A percentile compares a stretch with the other conserved stretches of the same genome.
Evolutionary conservation across 2,888 invertebrate genomes (phyloP).

Genomic region (Girardia tigrina): DNA sequence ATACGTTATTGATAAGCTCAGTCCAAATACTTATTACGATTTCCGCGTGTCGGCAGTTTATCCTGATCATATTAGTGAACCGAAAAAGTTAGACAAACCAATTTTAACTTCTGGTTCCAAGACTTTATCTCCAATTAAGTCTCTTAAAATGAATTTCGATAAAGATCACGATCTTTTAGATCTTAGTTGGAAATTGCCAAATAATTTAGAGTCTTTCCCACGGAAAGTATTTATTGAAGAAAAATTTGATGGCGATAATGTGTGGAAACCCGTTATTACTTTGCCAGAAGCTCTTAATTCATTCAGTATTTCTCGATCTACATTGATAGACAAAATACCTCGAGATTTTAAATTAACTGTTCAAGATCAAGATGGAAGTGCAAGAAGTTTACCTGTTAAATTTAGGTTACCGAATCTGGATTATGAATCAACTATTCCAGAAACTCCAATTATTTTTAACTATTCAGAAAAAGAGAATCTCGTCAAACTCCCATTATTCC

Average conservation of each 20-base stretch:
- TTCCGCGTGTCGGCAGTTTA: conserved; percentile 35
- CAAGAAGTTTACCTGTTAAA: background rate
- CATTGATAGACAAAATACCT: background rate
- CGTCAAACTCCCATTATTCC: no score
- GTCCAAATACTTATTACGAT: conserved; percentile 27
- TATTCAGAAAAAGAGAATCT: no score
- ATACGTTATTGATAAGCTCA: conserved; percentile 24
- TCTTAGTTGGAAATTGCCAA: conserved; percentile 28
- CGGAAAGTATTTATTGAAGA: conserved; percentile 30
- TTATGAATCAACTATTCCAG: no score
- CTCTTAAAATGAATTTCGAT: background rate
- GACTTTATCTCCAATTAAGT: conserved; percentile 11
- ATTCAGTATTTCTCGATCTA: background rate
- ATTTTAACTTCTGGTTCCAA: background rate
- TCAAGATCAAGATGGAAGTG: background rate
- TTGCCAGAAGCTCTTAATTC: conserved; percentile 30
- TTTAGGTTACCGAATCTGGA: background rate
- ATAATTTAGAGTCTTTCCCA: background rate
- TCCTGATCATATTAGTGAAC: conserved; percentile 32
- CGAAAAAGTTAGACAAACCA: background rate
- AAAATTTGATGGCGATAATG: background rate
- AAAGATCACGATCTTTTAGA: conserved; percentile 26
- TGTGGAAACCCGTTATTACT: conserved; percentile 34
- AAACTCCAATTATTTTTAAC: no score
- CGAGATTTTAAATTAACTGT: background rate